A percentile compares a stretch with the other conserved stretches of the same genome.
These are phyloP conservation scores for Aurelia sp. DNA, from an alignment of 30 jellyfish, hydroid and myxozoan species.

Conservation along the genomic window DNA sequence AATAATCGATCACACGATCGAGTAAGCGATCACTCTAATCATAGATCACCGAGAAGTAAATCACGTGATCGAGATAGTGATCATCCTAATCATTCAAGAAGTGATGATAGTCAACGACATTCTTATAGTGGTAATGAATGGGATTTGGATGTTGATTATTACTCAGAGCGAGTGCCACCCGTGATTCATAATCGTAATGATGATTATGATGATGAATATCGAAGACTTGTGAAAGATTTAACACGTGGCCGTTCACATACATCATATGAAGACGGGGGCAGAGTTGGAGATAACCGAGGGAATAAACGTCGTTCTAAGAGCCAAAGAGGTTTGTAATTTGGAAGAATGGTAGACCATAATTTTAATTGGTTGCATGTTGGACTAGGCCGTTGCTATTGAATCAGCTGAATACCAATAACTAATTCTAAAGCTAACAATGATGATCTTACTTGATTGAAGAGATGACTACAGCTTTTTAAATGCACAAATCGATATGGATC, in stretches of 20 bases:
- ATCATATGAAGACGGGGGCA: constrained; percentile 4
- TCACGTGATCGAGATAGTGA: neutral
- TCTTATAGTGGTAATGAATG: constrained; percentile 12
- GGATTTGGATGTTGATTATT: constrained; percentile 47
- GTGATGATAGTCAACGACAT: neutral
- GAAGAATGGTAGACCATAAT: too few species aligned
- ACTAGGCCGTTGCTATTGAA: too few species aligned
- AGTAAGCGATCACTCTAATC: neutral
- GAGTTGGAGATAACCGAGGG: too few species aligned
- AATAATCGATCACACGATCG: neutral
- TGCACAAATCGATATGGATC: too few species aligned
- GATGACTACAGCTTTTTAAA: too few species aligned
- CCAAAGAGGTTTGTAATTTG: constrained; percentile 42
- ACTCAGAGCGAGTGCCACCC: neutral
- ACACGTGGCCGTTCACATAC: constrained; percentile 56
- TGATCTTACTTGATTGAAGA: too few species aligned
- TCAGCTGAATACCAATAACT: too few species aligned
- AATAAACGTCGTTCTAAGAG: constrained; percentile 26
- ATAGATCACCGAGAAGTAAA: neutral
- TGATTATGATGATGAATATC: constrained; percentile 43
- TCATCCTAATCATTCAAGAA: neutral
- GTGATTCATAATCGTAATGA: constrained; percentile 13
- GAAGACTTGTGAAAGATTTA: constrained; percentile 23
- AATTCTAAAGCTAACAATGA: too few species aligned
- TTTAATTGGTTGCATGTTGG: too few species aligned